phyloP scores from a whole-genome alignment of 2,888 invertebrate genomes.

The Ophioninae sp. region DNA sequence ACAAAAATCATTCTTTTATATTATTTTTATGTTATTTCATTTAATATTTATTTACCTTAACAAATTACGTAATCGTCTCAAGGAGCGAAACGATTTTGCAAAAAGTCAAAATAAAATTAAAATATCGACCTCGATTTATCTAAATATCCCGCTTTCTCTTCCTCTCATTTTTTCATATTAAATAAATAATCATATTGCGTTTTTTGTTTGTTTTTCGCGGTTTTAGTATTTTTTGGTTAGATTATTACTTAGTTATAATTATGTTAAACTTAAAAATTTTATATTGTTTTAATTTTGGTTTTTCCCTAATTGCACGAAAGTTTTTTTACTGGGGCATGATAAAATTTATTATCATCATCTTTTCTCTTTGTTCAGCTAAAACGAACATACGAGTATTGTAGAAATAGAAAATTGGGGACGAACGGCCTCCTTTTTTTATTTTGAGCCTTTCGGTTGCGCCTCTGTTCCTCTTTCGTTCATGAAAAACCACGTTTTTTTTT shows the following conservation, averaged over 20 bases:
- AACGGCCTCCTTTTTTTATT: constrained; percentile 36
- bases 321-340: no score
- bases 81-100: constrained; percentile 6
- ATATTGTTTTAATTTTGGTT: no score
- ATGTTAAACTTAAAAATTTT: no score
- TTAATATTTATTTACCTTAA: background rate
- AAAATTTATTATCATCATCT: no score
- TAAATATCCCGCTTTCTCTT: constrained; percentile 12
- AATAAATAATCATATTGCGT: no score
- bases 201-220: no score
- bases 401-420: constrained; percentile 51
- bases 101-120: constrained; percentile 47
- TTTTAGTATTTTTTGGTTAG: no score
- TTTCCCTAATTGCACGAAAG: no score
- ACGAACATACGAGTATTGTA: constrained; percentile 18
- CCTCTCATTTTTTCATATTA: constrained; percentile 11
- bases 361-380: constrained; percentile 24
- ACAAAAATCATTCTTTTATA: no score
- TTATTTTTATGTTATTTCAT: no score
- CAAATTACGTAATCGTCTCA: background rate
- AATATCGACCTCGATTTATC: constrained; percentile 60
- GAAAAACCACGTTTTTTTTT: constrained; percentile 50
- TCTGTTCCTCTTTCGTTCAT: constrained; percentile 20
- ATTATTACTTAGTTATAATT: no score
- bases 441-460: constrained; percentile 22